These are phyloP conservation scores for Orius insidiosus DNA, from an alignment of 1,140 invertebrate species.

Conservation along the genomic window DNA sequence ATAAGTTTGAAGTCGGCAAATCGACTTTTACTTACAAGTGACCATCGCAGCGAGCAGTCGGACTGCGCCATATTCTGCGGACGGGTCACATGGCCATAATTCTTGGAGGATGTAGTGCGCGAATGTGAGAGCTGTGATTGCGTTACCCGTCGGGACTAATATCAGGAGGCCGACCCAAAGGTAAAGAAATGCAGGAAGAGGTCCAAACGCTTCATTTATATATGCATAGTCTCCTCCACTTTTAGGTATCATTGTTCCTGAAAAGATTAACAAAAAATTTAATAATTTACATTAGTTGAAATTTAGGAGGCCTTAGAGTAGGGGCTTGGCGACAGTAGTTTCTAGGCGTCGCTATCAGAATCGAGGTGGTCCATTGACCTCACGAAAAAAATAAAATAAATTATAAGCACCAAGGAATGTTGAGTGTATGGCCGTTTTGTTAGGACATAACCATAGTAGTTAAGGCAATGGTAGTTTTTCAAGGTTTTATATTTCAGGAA, in stretches of 20 bases:
- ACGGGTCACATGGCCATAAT: conserved; percentile 59
- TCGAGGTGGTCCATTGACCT: no score
- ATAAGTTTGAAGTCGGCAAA: conserved; percentile 3
- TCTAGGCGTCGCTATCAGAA: no score
- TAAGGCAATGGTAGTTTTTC: no score
- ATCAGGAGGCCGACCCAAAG: conserved; percentile 86
- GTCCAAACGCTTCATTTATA: conserved; percentile 77
- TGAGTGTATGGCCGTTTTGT: no score
- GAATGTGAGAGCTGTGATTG: conserved; percentile 90
- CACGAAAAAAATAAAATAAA: no score
- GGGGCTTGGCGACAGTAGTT: no score
- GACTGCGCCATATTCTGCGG: conserved; percentile 38
- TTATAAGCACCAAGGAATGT: no score
- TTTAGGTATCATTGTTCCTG: conserved; percentile 75
- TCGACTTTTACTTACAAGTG: conserved; percentile 46
- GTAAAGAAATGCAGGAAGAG: conserved; percentile 81
- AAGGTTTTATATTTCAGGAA: no score
- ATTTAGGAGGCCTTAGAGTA: no score
- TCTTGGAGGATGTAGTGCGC: conserved; percentile 89
- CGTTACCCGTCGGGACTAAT: conserved; percentile 86
- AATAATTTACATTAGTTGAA: not conserved
- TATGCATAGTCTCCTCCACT: conserved; percentile 98
- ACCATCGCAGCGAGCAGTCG: conserved; percentile 53
- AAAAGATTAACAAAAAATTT: conserved; percentile 23
- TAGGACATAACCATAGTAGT: no score